Percentiles rank a stretch among this genome's conserved stretches.
These are phyloP conservation scores for Drosophila ezoana DNA, from an alignment of 2,888 invertebrate species.

Conservation along the genomic window DNA sequence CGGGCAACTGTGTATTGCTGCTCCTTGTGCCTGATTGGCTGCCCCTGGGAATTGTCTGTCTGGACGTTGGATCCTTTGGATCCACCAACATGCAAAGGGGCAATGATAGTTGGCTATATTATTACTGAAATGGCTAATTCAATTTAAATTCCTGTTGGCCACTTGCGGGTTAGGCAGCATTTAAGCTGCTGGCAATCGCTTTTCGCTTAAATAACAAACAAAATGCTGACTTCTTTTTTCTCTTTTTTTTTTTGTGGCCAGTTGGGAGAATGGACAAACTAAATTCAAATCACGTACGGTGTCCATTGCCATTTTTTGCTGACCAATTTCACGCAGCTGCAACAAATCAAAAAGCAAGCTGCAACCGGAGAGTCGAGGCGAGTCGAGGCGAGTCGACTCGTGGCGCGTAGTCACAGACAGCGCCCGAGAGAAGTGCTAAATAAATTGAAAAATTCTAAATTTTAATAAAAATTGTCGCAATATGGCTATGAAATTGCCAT, in stretches of 20 bases:
- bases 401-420: conserved; percentile 2
- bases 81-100: conserved; percentile 15
- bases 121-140: conserved; percentile 53
- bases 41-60: conserved; percentile 7
- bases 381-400: conserved; percentile 2
- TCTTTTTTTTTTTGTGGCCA: background rate
- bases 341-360: conserved; percentile 74
- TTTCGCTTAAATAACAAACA: conserved; percentile 38
- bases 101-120: conserved; percentile 17
- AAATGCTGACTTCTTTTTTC: conserved; percentile 17
- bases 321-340: conserved; percentile 78
- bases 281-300: conserved; percentile 74
- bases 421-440: conserved; percentile 57
- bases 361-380: conserved; percentile 5
- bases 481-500: conserved; percentile 76
- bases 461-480: conserved; percentile 80
- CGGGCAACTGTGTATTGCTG: conserved; percentile 1
- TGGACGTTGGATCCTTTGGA: conserved; percentile 4
- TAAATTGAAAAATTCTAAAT: conserved; percentile 79
- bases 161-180: conserved; percentile 5
- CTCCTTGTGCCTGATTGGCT: conserved; percentile 1
- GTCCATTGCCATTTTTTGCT: conserved; percentile 68
- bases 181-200: conserved; percentile 23
- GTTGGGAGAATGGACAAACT: conserved; percentile 6
- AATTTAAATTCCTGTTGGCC: conserved; percentile 32